Base-by-base conservation (phyloP, 2,888 invertebrate species). In the Eumacrocentrus americanus region DNA sequence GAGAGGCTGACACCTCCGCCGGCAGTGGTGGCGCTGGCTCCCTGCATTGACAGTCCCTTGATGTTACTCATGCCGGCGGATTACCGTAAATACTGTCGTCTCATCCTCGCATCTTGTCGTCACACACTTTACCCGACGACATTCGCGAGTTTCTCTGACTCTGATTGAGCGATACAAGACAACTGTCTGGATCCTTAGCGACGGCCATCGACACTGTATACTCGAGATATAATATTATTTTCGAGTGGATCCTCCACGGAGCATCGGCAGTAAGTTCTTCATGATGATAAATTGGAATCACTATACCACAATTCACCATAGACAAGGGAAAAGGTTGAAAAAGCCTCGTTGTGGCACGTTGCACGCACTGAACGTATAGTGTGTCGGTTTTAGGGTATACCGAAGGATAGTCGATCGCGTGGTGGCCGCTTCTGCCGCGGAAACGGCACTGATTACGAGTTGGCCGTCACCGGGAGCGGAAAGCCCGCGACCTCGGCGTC, bases 381-480 rank as follows among this genome's bases (percentile, higher is more conserved):
- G n/a, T n/a, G n/a, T n/a, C n/a, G n/a, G n/a, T n/a, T n/a, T n/a
- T n/a, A n/a, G n/a, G n/a, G n/a, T n/a, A n/a, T n/a, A n/a, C n/a
- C n/a, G n/a, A n/a, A n/a, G n/a, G n/a, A n/a, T n/a, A n/a, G n/a
- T n/a, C n/a, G n/a, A n/a, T n/a, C 72, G 75, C 77, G 78, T 77
- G 76, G 75, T 76, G 74, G 73, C 74, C 75, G 71, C 70, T 73
- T 70, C 77, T 78, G 75, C 72, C 78, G 77, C 77, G 79, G 78
- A 78, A 78, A 80, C 80, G 79, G 78, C 79, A 80, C 80, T 80
- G 80, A 79, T 80, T 80, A 78, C 76, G 71, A 72, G 74, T 71
- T 72, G 70, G 70, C 67, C 72, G 70, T 70, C 57, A 68, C 68
- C 72, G 69, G 70, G 70, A 72, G 68, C 72, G 70, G 68, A 73